These are phyloP conservation scores for Hiodon alosoides DNA, from an alignment of 2,113 vertebrate genomes.

Conservation along the genomic window DNA sequence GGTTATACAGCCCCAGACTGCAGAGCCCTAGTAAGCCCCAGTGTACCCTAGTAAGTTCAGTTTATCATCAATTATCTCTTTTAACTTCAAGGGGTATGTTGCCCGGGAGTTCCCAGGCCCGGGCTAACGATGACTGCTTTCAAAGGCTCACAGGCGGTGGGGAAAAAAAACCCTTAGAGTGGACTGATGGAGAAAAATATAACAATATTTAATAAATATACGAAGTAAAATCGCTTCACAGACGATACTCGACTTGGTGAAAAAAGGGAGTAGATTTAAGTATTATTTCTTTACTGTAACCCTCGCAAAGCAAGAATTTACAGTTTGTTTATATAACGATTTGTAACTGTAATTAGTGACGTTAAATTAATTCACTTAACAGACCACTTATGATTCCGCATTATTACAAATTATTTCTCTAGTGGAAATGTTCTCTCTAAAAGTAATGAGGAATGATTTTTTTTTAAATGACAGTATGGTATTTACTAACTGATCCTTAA, in stretches of 20 bases:
- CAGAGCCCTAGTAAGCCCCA: background rate
- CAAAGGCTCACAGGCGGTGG: background rate
- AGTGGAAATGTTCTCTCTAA: background rate
- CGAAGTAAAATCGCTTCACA: too few species aligned
- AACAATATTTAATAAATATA: too few species aligned
- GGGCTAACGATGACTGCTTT: background rate
- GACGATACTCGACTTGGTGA: too few species aligned
- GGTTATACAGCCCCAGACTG: background rate
- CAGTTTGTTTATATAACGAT: background rate
- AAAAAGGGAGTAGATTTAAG: too few species aligned
- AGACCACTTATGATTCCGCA: too few species aligned
- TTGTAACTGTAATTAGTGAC: too few species aligned
- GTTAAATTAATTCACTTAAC: too few species aligned
- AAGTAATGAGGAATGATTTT: background rate
- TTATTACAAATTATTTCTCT: background rate
- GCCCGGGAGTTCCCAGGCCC: background rate
- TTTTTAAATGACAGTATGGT: conserved; percentile 3
- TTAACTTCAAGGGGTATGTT: background rate
- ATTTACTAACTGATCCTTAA: conserved; percentile 21
- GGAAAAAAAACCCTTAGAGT: background rate
- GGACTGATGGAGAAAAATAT: background rate
- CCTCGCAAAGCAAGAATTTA: background rate
- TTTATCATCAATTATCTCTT: background rate
- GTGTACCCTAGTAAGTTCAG: background rate
- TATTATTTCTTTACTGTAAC: too few species aligned